A percentile compares a stretch with the other conserved stretches of the same genome.
Conservation (phyloP, 2,797 vertebrate genomes). For the Pachyuromys duprasi region DNA sequence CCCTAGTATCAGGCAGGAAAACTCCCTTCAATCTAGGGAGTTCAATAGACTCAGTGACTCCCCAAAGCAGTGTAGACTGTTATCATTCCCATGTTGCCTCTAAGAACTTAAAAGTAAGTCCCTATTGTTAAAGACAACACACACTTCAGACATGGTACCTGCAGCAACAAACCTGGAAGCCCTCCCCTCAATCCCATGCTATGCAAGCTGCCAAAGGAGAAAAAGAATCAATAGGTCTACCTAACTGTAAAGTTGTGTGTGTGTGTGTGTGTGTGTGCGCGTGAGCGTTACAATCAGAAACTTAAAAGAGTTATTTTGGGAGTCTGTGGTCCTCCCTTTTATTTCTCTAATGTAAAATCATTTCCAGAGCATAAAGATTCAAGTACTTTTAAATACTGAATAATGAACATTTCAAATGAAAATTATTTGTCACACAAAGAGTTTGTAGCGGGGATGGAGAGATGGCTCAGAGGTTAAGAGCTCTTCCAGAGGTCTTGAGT, state of each 20-base stretch:
- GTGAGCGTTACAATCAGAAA: neutral
- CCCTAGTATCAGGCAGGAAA: neutral
- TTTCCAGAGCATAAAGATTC: conserved; percentile 2
- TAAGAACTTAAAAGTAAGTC: neutral
- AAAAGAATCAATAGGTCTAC: neutral
- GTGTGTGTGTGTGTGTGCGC: neutral
- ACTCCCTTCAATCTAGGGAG: neutral
- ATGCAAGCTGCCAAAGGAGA: neutral
- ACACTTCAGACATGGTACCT: neutral
- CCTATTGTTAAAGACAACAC: neutral
- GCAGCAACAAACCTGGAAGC: neutral
- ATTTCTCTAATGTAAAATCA: conserved; percentile 18
- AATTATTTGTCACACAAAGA: neutral
- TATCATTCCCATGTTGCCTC: neutral
- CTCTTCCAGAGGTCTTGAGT: too few relatives aligned
- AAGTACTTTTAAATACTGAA: conserved; percentile 29
- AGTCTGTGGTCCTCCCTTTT: conserved; percentile 12
- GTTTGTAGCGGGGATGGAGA: neutral
- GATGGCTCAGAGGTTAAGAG: too few relatives aligned
- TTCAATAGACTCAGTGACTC: neutral
- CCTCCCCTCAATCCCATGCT: neutral
- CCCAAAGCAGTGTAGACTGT: neutral
- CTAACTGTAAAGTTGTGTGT: neutral
- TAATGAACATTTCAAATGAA: conserved; percentile 33
- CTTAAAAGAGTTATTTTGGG: neutral